Evolutionary conservation across 2,113 vertebrate species (phyloP).

Genomic region (Pagrus major): DNA sequence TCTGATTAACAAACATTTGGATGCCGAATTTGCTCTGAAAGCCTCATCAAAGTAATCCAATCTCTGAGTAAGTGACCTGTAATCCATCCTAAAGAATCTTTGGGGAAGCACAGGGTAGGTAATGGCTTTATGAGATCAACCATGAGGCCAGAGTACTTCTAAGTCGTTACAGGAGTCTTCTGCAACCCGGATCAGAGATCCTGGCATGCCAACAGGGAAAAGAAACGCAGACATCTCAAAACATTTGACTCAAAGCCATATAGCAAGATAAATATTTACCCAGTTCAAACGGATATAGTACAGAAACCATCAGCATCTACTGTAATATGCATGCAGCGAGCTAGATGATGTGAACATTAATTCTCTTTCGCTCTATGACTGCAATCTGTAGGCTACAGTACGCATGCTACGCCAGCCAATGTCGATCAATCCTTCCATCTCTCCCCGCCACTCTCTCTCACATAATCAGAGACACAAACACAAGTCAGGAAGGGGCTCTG

Average conservation of each 20-base stretch:
- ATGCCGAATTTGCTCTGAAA: slow-evolving; percentile 5
- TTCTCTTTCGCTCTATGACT: background rate
- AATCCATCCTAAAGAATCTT: slow-evolving; percentile 59
- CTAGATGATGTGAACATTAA: background rate
- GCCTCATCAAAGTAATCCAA: slow-evolving; percentile 41
- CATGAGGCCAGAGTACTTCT: slow-evolving; percentile 32
- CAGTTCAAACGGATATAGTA: slow-evolving; percentile 15
- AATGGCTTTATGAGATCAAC: slow-evolving; percentile 67
- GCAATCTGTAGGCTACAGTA: background rate
- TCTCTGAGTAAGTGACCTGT: slow-evolving; percentile 33
- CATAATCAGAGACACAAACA: background rate
- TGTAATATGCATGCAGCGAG: slow-evolving; percentile 16
- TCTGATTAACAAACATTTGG: slow-evolving; percentile 32
- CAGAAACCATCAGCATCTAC: slow-evolving; percentile 36
- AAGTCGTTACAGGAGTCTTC: background rate
- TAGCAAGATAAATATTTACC: slow-evolving; percentile 51
- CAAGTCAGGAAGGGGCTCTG: background rate
- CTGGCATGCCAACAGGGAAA: background rate
- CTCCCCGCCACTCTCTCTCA: too few relatives aligned
- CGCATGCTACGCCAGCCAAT: background rate
- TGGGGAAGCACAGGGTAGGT: slow-evolving; percentile 30
- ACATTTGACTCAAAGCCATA: slow-evolving; percentile 45
- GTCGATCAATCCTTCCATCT: background rate
- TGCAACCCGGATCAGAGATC: slow-evolving; percentile 11
- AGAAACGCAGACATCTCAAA: slow-evolving; percentile 5